A percentile compares a stretch with the other conserved stretches of the same genome.
Conservation (phyloP, 1,140 invertebrate species). For the Sipha flava region DNA sequence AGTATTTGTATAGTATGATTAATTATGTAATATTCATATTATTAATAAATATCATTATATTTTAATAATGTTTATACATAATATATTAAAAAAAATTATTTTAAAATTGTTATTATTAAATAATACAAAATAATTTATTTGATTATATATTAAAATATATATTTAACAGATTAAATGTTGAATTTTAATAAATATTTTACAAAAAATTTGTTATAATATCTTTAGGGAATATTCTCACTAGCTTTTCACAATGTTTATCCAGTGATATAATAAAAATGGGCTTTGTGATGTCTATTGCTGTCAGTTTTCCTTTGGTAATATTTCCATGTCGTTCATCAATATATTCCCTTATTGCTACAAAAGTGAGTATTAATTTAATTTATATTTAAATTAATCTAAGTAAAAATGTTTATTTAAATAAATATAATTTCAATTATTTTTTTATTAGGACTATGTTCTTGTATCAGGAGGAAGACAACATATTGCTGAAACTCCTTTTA, state of each 20-base stretch:
- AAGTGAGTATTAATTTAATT: constrained; percentile 50
- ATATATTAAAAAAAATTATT: no score
- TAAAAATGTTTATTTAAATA: background rate
- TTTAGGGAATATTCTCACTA: constrained; percentile 82
- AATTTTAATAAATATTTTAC: no score
- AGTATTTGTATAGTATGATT: no score
- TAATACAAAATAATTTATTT: no score
- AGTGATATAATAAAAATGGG: constrained; percentile 85
- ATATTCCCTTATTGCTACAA: constrained; percentile 80
- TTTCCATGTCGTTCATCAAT: constrained; percentile 91
- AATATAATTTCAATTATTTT: background rate
- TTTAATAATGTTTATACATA: no score
- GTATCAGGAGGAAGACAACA: constrained; percentile 44
- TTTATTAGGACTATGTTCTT: constrained; percentile 46
- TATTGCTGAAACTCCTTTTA: constrained; percentile 72
- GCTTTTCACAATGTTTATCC: constrained; percentile 65
- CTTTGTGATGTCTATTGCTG: constrained; percentile 87
- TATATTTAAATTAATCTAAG: background rate
- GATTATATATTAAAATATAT: no score
- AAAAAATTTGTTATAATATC: constrained; percentile 9
- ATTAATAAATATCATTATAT: no score
- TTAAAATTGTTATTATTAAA: no score
- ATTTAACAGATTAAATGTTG: no score
- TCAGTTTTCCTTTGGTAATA: constrained; percentile 92
- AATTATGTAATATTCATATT: no score